These are phyloP conservation scores for Paraescarpia echinospica DNA, from an alignment of 1,140 invertebrate species.

Conservation along the genomic window DNA sequence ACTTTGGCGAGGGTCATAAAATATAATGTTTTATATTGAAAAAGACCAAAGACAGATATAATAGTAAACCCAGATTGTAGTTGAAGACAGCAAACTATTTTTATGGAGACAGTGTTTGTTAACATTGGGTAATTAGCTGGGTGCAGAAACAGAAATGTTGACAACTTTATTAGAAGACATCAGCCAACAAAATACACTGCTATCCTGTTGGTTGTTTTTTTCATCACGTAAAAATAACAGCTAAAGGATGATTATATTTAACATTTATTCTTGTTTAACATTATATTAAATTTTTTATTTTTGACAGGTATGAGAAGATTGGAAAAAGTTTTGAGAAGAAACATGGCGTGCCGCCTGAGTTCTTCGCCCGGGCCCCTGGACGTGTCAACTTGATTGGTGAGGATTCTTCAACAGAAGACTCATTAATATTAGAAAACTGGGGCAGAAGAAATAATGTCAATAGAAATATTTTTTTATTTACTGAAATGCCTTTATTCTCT, in stretches of 20 bases:
- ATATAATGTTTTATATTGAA: background rate
- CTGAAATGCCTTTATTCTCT: too few species aligned
- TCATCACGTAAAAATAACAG: background rate
- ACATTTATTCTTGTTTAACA: background rate
- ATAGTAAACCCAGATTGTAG: too few species aligned
- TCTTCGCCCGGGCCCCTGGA: slow-evolving; percentile 63
- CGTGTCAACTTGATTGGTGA: slow-evolving; percentile 93
- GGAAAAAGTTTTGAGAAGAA: slow-evolving; percentile 40
- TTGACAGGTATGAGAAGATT: slow-evolving; percentile 45
- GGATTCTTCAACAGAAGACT: background rate
- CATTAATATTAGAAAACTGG: background rate
- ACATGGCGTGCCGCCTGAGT: slow-evolving; percentile 53
- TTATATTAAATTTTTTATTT: background rate
- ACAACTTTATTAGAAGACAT: background rate
- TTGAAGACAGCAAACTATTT: background rate
- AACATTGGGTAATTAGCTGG: background rate
- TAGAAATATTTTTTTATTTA: background rate
- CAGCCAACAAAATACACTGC: background rate
- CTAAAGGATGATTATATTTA: background rate
- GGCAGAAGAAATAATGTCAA: background rate
- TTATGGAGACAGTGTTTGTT: background rate
- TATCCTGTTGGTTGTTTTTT: background rate
- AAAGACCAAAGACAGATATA: background rate
- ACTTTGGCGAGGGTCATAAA: background rate
- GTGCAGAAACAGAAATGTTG: background rate